Conservation (phyloP, 2,113 vertebrate genomes). For the Pangasianodon gigas region DNA sequence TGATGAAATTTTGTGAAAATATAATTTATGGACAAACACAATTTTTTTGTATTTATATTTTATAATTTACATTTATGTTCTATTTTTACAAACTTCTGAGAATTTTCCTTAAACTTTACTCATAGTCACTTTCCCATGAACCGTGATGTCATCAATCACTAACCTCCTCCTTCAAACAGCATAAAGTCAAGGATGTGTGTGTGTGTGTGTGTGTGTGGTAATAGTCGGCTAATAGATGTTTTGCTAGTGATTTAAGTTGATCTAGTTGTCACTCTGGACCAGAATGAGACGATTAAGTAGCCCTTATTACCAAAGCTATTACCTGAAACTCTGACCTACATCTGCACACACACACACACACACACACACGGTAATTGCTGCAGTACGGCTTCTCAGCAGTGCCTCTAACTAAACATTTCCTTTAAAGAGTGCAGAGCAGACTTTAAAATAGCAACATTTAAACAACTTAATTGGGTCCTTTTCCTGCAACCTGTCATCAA, state of each 20-base stretch:
- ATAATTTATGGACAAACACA: neutral
- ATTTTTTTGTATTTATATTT: neutral
- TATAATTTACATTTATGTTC: neutral
- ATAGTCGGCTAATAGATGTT: slow-evolving; percentile 59
- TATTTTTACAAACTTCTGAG: neutral
- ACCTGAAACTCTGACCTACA: slow-evolving; percentile 46
- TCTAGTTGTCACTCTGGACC: slow-evolving; percentile 56
- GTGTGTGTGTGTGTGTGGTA: slow-evolving; percentile 36
- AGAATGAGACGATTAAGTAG: slow-evolving; percentile 53
- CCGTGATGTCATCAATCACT: slow-evolving; percentile 25
- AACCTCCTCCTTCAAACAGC: neutral
- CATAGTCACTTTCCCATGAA: slow-evolving; percentile 8
- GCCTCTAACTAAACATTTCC: slow-evolving; percentile 52
- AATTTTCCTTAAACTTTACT: neutral
- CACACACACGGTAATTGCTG: slow-evolving; percentile 36
- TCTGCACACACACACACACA: slow-evolving; percentile 19
- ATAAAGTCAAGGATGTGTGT: slow-evolving; percentile 22
- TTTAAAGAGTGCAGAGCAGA: slow-evolving; percentile 38
- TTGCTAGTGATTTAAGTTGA: slow-evolving; percentile 57
- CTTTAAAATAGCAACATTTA: slow-evolving; percentile 46
- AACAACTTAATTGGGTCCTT: slow-evolving; percentile 48
- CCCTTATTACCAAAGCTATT: slow-evolving; percentile 54
- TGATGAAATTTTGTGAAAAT: neutral
- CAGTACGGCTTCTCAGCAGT: slow-evolving; percentile 2
- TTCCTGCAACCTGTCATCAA: slow-evolving; percentile 40